phyloP scores from a whole-genome alignment of 2,797 vertebrate species.

The Anabacerthia variegaticeps region DNA sequence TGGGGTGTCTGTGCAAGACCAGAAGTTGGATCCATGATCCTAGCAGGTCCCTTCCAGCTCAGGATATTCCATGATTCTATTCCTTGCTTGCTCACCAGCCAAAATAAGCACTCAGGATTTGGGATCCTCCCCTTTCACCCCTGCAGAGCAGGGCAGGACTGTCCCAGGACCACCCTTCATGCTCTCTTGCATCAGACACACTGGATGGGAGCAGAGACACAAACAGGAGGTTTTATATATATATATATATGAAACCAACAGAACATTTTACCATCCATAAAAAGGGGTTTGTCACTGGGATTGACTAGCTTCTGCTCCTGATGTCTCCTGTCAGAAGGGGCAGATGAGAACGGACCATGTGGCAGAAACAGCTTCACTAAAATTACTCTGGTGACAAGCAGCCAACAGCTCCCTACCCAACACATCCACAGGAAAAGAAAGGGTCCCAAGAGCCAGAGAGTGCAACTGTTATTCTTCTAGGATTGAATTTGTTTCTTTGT shows the following conservation, averaged over 20 bases:
- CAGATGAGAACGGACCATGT: not conserved
- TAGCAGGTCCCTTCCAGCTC: not conserved
- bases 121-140: not conserved
- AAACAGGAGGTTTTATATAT: not conserved
- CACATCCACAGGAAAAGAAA: not conserved
- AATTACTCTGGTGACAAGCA: not conserved
- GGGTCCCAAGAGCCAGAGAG: not conserved
- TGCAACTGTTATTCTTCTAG: not conserved
- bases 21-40: too few species aligned
- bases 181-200: not conserved
- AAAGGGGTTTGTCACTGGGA: slow-evolving; percentile 3
- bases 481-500: not conserved
- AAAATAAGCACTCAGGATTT: not conserved
- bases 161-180: not conserved
- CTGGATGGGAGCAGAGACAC: not conserved
- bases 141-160: not conserved
- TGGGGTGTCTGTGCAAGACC: not conserved
- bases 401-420: not conserved
- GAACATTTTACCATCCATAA: slow-evolving; percentile 12
- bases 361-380: slow-evolving; percentile 10
- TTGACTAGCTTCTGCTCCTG: slow-evolving; percentile 3
- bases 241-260: not conserved
- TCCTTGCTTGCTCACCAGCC: not conserved
- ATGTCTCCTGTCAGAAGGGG: slow-evolving; percentile 6
- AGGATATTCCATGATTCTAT: not conserved